Conservation (phyloP, 2,113 vertebrate genomes). For the Polypterus senegalus region DNA sequence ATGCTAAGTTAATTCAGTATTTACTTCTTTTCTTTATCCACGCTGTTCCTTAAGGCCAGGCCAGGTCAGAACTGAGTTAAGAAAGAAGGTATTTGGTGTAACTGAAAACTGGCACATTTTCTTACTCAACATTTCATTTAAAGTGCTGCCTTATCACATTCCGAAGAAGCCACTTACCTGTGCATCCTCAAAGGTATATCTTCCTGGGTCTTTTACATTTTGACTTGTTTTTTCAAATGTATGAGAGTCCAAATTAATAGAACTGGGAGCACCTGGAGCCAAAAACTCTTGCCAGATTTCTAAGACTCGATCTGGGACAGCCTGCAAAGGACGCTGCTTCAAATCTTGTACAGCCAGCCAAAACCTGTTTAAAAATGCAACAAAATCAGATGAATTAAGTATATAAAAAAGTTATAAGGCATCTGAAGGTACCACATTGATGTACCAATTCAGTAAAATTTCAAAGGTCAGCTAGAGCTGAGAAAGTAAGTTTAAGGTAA, state of each 20-base stretch:
- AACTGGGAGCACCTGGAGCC: slow-evolving; percentile 81
- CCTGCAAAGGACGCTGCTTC: slow-evolving; percentile 77
- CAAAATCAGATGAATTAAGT: not conserved
- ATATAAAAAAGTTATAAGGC: not conserved
- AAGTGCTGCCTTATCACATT: slow-evolving; percentile 17
- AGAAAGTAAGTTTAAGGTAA: too few species aligned
- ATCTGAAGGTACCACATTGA: too few species aligned
- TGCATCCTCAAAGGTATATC: slow-evolving; percentile 89
- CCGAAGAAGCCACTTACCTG: slow-evolving; percentile 57
- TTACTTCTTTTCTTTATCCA: too few species aligned
- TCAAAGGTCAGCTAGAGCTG: too few species aligned
- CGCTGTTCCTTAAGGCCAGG: too few species aligned
- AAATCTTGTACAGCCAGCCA: slow-evolving; percentile 90
- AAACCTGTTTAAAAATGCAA: slow-evolving; percentile 54
- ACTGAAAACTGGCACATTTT: too few species aligned
- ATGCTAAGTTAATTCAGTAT: too few species aligned
- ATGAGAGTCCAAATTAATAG: slow-evolving; percentile 93
- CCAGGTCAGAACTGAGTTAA: too few species aligned
- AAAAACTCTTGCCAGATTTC: slow-evolving; percentile 96
- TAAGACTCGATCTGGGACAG: slow-evolving; percentile 69
- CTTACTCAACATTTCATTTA: not conserved
- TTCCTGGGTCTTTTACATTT: slow-evolving; percentile 85
- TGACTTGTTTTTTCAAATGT: slow-evolving; percentile 91
- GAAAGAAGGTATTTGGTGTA: too few species aligned
- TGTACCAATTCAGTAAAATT: too few species aligned